Base-by-base conservation (phyloP, 53 echinoderm and acorn worm genomes). In the Zoroaster sp. region DNA sequence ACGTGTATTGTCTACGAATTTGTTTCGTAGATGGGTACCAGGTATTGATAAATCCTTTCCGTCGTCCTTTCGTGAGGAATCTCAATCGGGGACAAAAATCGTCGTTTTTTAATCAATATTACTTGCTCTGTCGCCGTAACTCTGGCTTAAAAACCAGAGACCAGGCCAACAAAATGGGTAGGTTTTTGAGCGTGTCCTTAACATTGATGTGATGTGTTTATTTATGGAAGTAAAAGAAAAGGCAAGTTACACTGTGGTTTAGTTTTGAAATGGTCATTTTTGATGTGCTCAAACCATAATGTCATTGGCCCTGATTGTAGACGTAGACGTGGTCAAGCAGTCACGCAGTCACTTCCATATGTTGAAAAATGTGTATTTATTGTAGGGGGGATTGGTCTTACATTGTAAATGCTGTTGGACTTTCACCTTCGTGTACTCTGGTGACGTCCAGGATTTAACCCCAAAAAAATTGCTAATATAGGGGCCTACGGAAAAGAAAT, bases 101-200 rank as follows among this genome's bases (percentile, higher is more conserved):
- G 30, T 66, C 10, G 23, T 30, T 36, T 66, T 42, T 43, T 55
- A 5, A 25, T 40, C 42, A 66, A 42, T 0, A 66, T 81, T 67
- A 30, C 43, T 18, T 40, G 68, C 66, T 15, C 23, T 42, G 40
- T 66, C 42, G 40, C 42, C 28, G 12, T 4, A 33, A 66, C 32
- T 68, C 7, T 67, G 44, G 34, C 81, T 40, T 7, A 23, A 15
- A 37, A 81, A 81, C 68, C 41, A 18, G 68, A 66, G 80, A 40
- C 3, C 30, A 63, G 39, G 40, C 41, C 63, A 66, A n/a, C 81
- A 81, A 66, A 42, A 81, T 81, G 81, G 81, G 81, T 81, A 37
- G 42, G 81, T 81, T 35, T 14, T 30, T 44, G 9, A 34, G 4
- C 34, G 3, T 52, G 33, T 46, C 30, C 23, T 59, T 59, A 25